phyloP scores from a whole-genome alignment of 1,140 invertebrate genomes.

The Leptoteleia sp. region DNA sequence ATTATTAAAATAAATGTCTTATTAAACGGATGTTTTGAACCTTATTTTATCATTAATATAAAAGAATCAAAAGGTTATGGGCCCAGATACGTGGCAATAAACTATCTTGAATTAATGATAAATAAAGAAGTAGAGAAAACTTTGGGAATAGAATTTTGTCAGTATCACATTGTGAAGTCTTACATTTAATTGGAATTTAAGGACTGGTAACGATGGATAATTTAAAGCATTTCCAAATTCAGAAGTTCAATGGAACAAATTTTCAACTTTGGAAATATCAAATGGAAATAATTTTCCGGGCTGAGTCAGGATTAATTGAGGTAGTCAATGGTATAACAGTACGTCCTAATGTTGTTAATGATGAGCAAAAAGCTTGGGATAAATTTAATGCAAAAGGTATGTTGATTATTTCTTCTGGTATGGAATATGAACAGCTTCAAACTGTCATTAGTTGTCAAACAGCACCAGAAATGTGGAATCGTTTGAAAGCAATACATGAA shows the following conservation, averaged over 20 bases:
- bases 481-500: constrained; percentile 14
- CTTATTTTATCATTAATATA: too few relatives aligned
- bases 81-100: too few relatives aligned
- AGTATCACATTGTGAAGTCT: too few relatives aligned
- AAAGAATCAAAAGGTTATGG: constrained; percentile 13
- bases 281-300: background rate
- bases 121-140: background rate
- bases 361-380: background rate
- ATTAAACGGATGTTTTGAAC: too few relatives aligned
- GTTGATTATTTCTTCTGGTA: constrained; percentile 6
- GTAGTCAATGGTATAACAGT: background rate
- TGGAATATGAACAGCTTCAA: background rate
- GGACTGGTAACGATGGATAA: too few relatives aligned
- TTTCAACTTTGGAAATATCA: constrained; percentile 22
- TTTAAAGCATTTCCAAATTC: too few relatives aligned
- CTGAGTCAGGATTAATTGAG: background rate
- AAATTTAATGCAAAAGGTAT: constrained; percentile 16
- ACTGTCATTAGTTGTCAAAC: background rate
- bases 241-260: constrained; percentile 8
- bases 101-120: background rate
- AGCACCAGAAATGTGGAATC: constrained; percentile 22
- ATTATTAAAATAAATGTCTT: too few relatives aligned
- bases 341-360: too few relatives aligned
- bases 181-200: too few relatives aligned
- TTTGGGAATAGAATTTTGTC: background rate